phyloP scores from a whole-genome alignment of 2,113 vertebrate genomes.

The Cavia porcellus region DNA sequence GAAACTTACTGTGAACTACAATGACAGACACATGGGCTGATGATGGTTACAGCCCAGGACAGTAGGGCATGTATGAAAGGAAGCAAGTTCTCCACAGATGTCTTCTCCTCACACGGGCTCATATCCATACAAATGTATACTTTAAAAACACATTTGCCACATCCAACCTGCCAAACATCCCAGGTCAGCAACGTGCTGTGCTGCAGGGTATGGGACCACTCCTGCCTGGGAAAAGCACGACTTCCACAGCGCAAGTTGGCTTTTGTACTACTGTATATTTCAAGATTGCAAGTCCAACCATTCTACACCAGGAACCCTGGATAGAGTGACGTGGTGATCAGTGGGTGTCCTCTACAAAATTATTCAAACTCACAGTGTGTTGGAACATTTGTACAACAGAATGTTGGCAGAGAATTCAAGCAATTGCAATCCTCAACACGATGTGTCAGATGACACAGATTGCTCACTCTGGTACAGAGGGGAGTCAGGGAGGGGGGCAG shows the following conservation, averaged over 20 bases:
- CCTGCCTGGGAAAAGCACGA: neutral
- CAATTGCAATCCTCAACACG: too few species aligned
- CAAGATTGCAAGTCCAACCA: neutral
- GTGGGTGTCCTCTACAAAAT: neutral
- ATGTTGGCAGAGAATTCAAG: neutral
- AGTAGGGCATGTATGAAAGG: accelerated
- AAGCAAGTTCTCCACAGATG: neutral
- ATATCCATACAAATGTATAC: neutral
- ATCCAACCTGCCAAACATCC: neutral
- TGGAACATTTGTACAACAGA: neutral
- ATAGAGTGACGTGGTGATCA: neutral
- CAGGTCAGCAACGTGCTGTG: too few species aligned
- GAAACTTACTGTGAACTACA: neutral
- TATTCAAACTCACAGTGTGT: neutral
- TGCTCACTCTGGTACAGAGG: neutral
- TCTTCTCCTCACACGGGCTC: neutral
- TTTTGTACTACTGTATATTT: neutral
- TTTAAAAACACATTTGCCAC: neutral
- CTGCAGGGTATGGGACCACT: neutral
- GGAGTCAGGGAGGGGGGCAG: neutral
- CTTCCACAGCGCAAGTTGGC: neutral
- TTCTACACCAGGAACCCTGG: neutral
- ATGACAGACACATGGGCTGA: neutral
- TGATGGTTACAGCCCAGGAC: too few species aligned
- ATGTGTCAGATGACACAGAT: neutral